A percentile compares a stretch with the other conserved stretches of the same genome.
Conservation (phyloP, 2,113 vertebrate species). For the Eptesicus fuscus region DNA sequence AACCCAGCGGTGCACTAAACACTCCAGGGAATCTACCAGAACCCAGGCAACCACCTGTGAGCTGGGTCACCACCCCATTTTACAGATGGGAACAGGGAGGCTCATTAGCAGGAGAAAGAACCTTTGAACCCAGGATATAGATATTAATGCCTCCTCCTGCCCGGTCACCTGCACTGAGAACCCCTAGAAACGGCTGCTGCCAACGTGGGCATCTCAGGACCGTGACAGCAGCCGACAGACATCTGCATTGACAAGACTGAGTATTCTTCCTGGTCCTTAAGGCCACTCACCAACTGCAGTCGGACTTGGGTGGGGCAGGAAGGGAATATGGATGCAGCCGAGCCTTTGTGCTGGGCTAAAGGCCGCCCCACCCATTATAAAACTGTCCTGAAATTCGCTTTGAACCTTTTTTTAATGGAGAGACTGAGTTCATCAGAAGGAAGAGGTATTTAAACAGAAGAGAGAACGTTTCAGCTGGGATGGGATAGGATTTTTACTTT, state of each 20-base stretch:
- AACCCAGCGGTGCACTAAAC: not conserved
- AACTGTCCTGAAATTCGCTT: not conserved
- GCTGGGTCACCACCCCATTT: not conserved
- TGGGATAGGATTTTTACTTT: not conserved
- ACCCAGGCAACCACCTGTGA: not conserved
- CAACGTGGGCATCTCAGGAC: not conserved
- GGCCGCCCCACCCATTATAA: not conserved
- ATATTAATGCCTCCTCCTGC: rapidly evolving
- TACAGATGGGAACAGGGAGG: not conserved
- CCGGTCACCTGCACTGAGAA: not conserved
- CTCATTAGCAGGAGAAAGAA: not conserved
- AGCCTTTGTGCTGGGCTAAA: not conserved
- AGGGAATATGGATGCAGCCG: too few species aligned
- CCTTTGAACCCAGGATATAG: too few species aligned
- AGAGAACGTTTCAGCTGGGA: not conserved
- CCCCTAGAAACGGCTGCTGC: not conserved
- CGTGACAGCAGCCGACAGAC: rapidly evolving
- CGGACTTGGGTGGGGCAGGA: not conserved
- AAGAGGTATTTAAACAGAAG: not conserved
- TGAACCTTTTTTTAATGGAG: not conserved
- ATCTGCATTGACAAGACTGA: rapidly evolving
- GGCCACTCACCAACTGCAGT: not conserved
- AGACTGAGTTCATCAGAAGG: not conserved
- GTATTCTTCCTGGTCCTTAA: not conserved
- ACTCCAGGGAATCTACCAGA: rapidly evolving